Evolutionary conservation across 2,888 invertebrate genomes (phyloP), one percentile per base, ranked within the genome.

Genomic region (Tenthredo mesomela): DNA sequence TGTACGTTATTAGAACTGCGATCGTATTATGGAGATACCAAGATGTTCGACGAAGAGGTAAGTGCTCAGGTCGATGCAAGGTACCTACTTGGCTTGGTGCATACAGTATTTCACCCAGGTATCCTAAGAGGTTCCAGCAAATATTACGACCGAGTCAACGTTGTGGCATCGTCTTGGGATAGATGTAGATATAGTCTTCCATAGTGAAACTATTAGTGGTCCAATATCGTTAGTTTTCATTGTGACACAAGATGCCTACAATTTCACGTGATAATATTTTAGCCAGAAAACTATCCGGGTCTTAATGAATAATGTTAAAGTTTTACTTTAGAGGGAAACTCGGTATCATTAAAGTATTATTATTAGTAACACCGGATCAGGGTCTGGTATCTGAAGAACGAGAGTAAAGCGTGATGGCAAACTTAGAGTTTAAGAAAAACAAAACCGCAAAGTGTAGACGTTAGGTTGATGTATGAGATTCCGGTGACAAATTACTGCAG

Each of bases 21-120:
- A 80, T 80, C 80, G 21, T 80, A 37, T 80, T 80, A 80, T 61
- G 61, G n/a, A 58, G 80, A 80, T 40, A 37, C 80, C 61, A 21
- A 61, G 61, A 80, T 50, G 80, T 80, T 80, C 80, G 61, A 21
- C 40, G 37, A 80, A 61, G 61, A 40, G 80, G 80, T 80, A 80
- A 80, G 80, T 80, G 80, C 80, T 61, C 61, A 12, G 80, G 61
- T 80, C 80, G 58, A 80, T 80, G 61, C 80, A 80, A 33, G 77
- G 40, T 40, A 77, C 47, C 29, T 73, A 61, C 61, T 50, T 61
- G 61, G 61, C 58, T 58, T 61, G 80, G 33, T 80, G 80, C 61
- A 80, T 80, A 80, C 40, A 40, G 61, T 80, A 61, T 80, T 61
- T 80, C 61, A 61, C 15, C n/a, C 37, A 61, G 61, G 61, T 50